Percentiles rank a stretch among this genome's conserved stretches.
Conservation (phyloP, 2,888 invertebrate genomes). For the Harpalus rubripes region DNA sequence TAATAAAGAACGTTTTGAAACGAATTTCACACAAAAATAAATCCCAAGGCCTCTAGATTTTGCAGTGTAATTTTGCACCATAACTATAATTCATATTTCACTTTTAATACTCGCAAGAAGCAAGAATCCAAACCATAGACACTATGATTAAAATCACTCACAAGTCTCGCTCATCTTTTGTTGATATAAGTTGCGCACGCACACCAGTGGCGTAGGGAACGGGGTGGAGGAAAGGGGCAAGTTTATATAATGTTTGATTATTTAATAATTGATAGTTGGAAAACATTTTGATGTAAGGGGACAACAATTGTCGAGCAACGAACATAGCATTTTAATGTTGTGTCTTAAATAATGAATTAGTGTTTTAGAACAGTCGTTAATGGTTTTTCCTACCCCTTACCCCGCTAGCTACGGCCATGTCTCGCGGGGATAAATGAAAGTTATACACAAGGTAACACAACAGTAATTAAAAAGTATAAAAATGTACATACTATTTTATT, state of each 20-base stretch:
- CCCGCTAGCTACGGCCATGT: neutral
- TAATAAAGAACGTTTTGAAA: constrained; percentile 8
- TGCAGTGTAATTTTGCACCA: constrained; percentile 40
- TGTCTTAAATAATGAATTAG: constrained; percentile 50
- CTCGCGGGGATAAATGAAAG: constrained; percentile 22
- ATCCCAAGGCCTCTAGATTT: constrained; percentile 3
- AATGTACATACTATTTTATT: neutral
- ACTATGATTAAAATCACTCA: constrained; percentile 41
- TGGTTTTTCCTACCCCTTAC: constrained; percentile 26
- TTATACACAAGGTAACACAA: neutral
- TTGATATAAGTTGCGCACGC: constrained; percentile 35
- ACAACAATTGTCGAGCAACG: constrained; percentile 32
- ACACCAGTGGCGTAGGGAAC: neutral
- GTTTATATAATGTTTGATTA: constrained; percentile 59
- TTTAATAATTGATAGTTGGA: constrained; percentile 57
- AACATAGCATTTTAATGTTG: constrained; percentile 45
- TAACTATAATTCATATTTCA: constrained; percentile 43
- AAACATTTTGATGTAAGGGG: constrained; percentile 55
- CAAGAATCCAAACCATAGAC: constrained; percentile 23
- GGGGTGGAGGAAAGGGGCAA: neutral
- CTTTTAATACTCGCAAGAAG: constrained; percentile 5
- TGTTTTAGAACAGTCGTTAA: constrained; percentile 51
- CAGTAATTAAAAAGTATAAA: neutral
- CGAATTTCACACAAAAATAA: constrained; percentile 50
- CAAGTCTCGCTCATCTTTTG: constrained; percentile 12